phyloP scores from a whole-genome alignment of 2,113 vertebrate genomes.

The Osmerus eperlanus region DNA sequence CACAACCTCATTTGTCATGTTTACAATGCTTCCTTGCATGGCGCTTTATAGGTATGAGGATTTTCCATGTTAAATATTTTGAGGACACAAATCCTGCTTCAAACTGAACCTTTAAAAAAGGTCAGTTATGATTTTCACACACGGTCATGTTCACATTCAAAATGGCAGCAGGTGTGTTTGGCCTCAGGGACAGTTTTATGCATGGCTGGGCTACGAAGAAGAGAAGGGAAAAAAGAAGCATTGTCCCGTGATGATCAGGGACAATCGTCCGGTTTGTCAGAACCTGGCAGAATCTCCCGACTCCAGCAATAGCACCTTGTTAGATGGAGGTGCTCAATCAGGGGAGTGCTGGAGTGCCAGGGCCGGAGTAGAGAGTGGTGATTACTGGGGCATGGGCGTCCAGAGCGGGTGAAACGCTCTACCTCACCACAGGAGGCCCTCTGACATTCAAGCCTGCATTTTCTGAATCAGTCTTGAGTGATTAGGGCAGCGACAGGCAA shows the following conservation, averaged over 20 bases:
- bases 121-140: constrained; percentile 48
- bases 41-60: no score
- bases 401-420: constrained; percentile 92
- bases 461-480: constrained; percentile 99
- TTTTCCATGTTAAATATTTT: neutral
- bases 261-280: constrained; percentile 71
- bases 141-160: constrained; percentile 25
- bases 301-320: constrained; percentile 85
- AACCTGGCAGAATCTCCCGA: constrained; percentile 71
- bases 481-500: constrained; percentile 96
- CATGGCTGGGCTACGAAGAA: constrained; percentile 50
- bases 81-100: neutral
- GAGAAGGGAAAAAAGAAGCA: constrained; percentile 27
- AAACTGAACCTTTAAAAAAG: neutral
- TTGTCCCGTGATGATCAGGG: constrained; percentile 70
- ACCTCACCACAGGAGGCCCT: constrained; percentile 96
- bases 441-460: constrained; percentile 98
- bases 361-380: constrained; percentile 92
- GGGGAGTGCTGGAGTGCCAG: constrained; percentile 88
- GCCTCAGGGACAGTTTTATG: constrained; percentile 43
- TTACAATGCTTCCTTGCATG: no score
- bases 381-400: constrained; percentile 92
- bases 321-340: constrained; percentile 99
- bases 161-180: constrained; percentile 41
- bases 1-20: no score